These are phyloP conservation scores for Globodera rostochiensis DNA, from an alignment of 1,140 invertebrate genomes.

Conservation along the genomic window DNA sequence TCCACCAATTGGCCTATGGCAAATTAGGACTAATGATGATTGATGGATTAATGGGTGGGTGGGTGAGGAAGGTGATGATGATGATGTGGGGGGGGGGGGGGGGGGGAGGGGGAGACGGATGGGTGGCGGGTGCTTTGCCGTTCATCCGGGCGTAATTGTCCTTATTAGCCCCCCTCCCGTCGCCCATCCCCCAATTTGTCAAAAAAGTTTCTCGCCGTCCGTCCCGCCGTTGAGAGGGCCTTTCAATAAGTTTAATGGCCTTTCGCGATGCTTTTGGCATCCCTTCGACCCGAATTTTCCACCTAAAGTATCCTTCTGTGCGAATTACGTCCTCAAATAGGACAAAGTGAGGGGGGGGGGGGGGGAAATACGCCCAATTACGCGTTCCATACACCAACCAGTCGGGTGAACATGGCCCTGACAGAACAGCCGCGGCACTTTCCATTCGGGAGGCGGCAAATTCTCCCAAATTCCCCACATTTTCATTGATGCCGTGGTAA, in stretches of 20 bases:
- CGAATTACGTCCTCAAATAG: constrained; percentile 4
- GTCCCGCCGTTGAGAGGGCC: neutral
- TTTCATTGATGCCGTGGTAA: neutral
- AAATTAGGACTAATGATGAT: neutral
- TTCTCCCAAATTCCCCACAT: neutral
- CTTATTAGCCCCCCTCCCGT: neutral
- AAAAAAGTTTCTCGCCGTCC: neutral
- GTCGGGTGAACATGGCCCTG: neutral
- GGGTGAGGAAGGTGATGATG: neutral
- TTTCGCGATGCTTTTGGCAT: neutral
- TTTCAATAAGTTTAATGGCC: constrained; percentile 14
- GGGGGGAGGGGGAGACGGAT: too few relatives aligned
- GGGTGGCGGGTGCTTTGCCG: neutral
- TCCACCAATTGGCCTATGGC: neutral
- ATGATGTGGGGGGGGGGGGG: too few relatives aligned
- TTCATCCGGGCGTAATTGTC: neutral
- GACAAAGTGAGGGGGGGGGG: neutral
- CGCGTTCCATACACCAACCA: neutral
- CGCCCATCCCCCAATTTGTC: neutral
- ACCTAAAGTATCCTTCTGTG: neutral
- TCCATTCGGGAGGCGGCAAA: neutral
- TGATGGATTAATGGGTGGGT: neutral
- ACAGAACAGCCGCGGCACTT: constrained; percentile 5
- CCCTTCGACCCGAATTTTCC: neutral
- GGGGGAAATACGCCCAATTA: constrained; percentile 7